Evolutionary conservation across 1,140 invertebrate species (phyloP).

Genomic region (Mactra quadrangularis): DNA sequence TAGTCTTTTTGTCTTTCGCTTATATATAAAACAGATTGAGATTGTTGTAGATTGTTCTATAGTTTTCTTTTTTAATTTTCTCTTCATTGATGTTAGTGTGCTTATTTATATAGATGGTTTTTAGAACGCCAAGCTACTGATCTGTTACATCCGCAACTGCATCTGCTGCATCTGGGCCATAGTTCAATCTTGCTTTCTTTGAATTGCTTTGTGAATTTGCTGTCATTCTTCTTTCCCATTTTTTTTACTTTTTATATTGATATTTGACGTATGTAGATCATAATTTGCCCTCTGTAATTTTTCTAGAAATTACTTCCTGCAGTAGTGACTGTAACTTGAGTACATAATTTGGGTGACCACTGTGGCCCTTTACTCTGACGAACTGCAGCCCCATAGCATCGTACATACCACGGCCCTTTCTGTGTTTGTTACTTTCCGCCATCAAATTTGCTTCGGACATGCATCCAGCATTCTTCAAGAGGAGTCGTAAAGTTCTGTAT

Average conservation of each 20-base stretch:
- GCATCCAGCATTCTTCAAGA: slow-evolving; percentile 81
- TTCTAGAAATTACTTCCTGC: background rate
- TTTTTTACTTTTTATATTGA: background rate
- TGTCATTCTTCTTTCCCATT: too few species aligned
- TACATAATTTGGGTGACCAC: slow-evolving; percentile 16
- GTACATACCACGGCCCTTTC: slow-evolving; percentile 42
- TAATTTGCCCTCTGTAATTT: background rate
- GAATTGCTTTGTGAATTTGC: too few species aligned
- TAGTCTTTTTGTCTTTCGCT: too few species aligned
- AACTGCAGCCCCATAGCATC: slow-evolving; percentile 35
- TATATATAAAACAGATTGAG: too few species aligned
- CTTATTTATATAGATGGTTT: too few species aligned
- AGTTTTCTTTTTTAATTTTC: too few species aligned
- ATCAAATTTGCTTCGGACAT: slow-evolving; percentile 76
- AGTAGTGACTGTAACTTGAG: background rate
- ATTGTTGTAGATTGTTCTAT: too few species aligned
- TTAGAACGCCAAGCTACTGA: too few species aligned
- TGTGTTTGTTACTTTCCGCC: slow-evolving; percentile 77
- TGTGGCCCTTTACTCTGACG: slow-evolving; percentile 12
- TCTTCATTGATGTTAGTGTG: too few species aligned
- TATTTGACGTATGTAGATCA: background rate
- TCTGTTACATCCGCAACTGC: too few species aligned
- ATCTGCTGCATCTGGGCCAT: too few species aligned
- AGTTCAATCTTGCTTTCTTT: too few species aligned
- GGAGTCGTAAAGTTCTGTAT: slow-evolving; percentile 82